Base-by-base conservation (phyloP, 2,888 invertebrate genomes). In the Melieria crassipennis region DNA sequence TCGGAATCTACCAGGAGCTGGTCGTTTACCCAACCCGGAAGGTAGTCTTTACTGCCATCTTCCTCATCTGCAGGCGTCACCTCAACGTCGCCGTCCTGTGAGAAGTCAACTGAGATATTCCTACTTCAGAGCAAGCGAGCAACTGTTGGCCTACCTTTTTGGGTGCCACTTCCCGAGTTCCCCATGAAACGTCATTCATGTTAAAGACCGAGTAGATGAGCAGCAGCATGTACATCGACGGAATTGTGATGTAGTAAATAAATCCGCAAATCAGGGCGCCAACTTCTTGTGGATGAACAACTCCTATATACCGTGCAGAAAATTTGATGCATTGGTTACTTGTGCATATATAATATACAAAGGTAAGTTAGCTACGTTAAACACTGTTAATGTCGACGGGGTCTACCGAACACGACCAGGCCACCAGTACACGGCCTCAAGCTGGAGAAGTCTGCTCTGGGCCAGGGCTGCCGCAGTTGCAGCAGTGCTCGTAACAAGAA, bases 151-250 rank as follows among this genome's bases (percentile, higher is more conserved):
- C 72, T 73, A 76, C 78, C 77, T 79, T 78, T 63, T 73, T 76
- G 11, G 81, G 87, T 0, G 89, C 89, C 63, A 90, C 92, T 85
- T 97, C 98, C 73, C 98, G 88, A 0, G 98, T 98, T 5, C 98
- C 98, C 98, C 98, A 98, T 1, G 94, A 92, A 4, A 98, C 94
- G 81, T 96, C 94, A 85, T 98, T 95, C 88, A 98, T 89, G 85
- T 98, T 98, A 84, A 96, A 96, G 45, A 97, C 89, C 0, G 97
- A 95, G 84, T 96, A 98, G 70, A 98, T 93, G 77, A 97, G 93
- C 68, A 98, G 89, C 82, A 98, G 88, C 90, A 98, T 92, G 85
- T 97, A 98, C 93, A 97, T 97, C 76, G 96, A 94, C 0, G 98
- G 98, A 67, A 98, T 95, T 6, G 96, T 94, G 62, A 98, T 91